Percentiles rank a stretch among this genome's conserved stretches.
phyloP scores from a whole-genome alignment of 2,888 invertebrate species.

The Pedicia rivosa region DNA sequence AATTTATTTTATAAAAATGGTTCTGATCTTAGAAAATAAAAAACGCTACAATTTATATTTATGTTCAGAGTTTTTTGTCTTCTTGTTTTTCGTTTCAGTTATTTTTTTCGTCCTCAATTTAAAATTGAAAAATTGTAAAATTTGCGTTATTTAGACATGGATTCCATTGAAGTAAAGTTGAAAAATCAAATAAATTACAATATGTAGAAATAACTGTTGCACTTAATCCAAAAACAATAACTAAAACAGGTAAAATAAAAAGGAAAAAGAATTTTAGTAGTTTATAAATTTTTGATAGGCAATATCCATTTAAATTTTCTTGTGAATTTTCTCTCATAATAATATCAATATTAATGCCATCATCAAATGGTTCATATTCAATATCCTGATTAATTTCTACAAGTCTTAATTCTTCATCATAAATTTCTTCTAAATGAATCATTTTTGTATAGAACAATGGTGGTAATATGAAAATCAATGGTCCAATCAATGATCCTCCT shows the following conservation, averaged over 20 bases:
- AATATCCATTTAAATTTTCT: too few species aligned
- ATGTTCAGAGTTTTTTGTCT: too few species aligned
- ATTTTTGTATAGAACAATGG: conserved; percentile 65
- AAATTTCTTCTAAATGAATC: conserved; percentile 32
- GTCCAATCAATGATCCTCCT: conserved; percentile 66
- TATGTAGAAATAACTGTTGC: conserved; percentile 55
- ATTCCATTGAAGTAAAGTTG: conserved; percentile 44
- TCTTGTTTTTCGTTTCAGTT: too few species aligned
- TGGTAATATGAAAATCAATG: conserved; percentile 70
- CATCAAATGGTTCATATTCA: conserved; percentile 16
- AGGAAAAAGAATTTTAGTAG: too few species aligned
- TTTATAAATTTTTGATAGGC: too few species aligned
- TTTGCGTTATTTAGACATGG: conserved; percentile 39
- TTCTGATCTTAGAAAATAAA: too few species aligned
- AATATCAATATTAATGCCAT: too few species aligned
- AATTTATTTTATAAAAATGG: too few species aligned
- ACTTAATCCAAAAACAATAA: conserved; percentile 43
- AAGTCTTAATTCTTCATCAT: conserved; percentile 14
- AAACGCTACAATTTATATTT: too few species aligned
- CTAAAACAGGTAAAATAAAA: conserved; percentile 35
- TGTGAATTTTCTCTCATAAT: too few species aligned
- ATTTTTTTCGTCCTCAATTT: too few species aligned
- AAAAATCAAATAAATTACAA: conserved; percentile 48
- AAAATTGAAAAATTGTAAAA: conserved; percentile 2
- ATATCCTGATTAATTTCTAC: conserved; percentile 21